Evolutionary conservation across 2,888 invertebrate genomes (phyloP).

Genomic region (Buathra laborator): DNA sequence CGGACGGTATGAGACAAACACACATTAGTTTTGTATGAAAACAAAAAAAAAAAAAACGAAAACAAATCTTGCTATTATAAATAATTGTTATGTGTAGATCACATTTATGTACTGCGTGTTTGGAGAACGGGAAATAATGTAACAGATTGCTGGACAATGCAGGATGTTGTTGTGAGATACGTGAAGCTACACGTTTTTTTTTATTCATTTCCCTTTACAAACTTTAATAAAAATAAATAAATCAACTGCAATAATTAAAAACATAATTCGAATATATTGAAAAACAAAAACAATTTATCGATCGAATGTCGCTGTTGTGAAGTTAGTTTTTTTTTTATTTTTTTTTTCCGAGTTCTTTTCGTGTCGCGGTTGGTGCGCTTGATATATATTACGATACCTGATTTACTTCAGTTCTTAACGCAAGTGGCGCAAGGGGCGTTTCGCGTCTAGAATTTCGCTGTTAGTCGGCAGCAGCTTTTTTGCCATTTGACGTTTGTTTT

Average conservation of each 20-base stretch:
- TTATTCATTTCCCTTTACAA: conserved; percentile 19
- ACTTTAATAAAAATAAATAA: neutral
- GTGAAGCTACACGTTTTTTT: conserved; percentile 7
- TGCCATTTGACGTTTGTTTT: conserved; percentile 64
- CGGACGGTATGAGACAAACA: conserved; percentile 7
- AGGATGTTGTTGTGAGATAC: conserved; percentile 57
- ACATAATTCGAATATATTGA: too few relatives aligned
- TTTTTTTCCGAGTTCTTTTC: neutral
- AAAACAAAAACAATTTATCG: neutral
- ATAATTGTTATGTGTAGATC: conserved; percentile 81
- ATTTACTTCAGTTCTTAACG: neutral
- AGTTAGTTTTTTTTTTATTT: neutral
- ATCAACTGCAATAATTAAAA: too few relatives aligned
- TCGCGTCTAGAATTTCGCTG: conserved; percentile 63
- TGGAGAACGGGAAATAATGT: conserved; percentile 66
- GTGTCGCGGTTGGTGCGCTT: neutral
- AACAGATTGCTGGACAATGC: conserved; percentile 71
- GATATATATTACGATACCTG: neutral
- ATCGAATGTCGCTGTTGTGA: neutral
- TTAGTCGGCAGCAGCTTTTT: conserved; percentile 69
- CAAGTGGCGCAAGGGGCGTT: conserved; percentile 65
- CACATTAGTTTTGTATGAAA: conserved; percentile 63
- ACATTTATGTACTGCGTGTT: conserved; percentile 75
- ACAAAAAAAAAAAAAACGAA: conserved; percentile 13
- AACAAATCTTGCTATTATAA: conserved; percentile 59